Evolutionary conservation across 1,140 invertebrate genomes (phyloP), one percentile per base, ranked within the genome.

Genomic region (Heterodera carotae): DNA sequence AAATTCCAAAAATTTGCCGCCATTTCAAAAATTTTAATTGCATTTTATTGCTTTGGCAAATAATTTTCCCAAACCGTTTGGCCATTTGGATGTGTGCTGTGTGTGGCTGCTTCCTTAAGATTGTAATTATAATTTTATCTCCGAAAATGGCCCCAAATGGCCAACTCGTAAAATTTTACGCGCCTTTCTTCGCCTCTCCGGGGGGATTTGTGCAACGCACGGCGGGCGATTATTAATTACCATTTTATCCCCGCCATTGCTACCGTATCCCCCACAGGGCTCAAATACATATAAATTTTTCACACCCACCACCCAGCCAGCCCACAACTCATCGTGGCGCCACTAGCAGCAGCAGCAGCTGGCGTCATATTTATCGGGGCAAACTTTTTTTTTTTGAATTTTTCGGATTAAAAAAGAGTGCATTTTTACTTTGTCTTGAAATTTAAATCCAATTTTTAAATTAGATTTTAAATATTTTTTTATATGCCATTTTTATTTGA

Each of bases 141-240:
- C 12, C 48, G 15, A 12, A 56, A 56, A 56, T 56, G 48, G 48
- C 48, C 48, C 48, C 48, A 56, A 56, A 56, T 56, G 48, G 48
- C 48, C 48, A 56, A 56, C 48, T 56, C 48, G 48, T 56, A 56
- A 56, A 43, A 56, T 56, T 56, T 56, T 56, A 56, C 48, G 48
- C 15, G 6, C 5, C 22, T 56, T 56, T 18, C 48, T 4, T 0
- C 22, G 18, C 12, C 48, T 15, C 48, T 22, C 48, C 39, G 39
- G 48, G 48, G 48, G 48, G 48, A 56, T 56, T 56, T 56, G 48
- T 56, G 48, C 48, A 12, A 22, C 10, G 10, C 10, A 18, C 3
- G 10, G 10, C 48, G 12, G 15, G 5, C 48, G 48, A 56, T 56
- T n/a, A n/a, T n/a, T 56, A 56, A 56, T 56, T 56, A 56, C 48